Base-by-base conservation (phyloP, 2,797 vertebrate species). In the Phoebastria nigripes region DNA sequence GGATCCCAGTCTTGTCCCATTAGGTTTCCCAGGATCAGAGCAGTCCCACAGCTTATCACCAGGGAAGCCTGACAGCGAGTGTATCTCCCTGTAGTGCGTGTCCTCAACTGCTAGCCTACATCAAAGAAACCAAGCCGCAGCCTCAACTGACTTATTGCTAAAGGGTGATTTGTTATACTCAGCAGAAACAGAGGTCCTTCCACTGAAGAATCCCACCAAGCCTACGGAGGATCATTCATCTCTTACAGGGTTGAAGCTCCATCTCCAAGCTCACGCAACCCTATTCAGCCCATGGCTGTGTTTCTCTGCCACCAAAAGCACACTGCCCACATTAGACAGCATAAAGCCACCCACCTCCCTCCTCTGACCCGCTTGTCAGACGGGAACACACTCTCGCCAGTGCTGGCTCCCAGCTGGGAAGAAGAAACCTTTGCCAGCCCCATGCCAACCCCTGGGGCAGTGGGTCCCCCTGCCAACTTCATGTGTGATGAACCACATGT, bases 401-500 rank as follows among this genome's bases (percentile, higher is more conserved):
- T 0, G 1, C 66, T 3, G 8, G 46, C 15, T 92, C 44, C 71
- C 31, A 44, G 56, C 46, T 78, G 65, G 51, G 56, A 80, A 56
- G 56, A 80, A 41, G 49, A 74, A 93, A 67, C 52, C 29, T 73
- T 61, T 82, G 72, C 85, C 61, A 95, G 67, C 31, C 33, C 55
- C 44, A 73, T 42, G 58, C 51, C 84, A 92, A 35, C 15, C 31
- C 67, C 28, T 5, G 9, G 59, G 69, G 87, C 71, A 90, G 49
- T 3, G 26, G n/a, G 47, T 87, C 3, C 41, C 42, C 22, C 76
- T 91, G 93, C 76, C 85, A 93, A 3, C 56, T 46, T 73, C 33
- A 28, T 10, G 19, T 80, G 31, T 82, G 79, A 59, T 89, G 74
- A 93, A 46, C 76, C 26, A 49, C 22, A 12, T 8, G 35, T 44